Evolutionary conservation across 2,797 vertebrate species (phyloP), one percentile per base, ranked within the genome.

Genomic region (Graptemys geographica): DNA sequence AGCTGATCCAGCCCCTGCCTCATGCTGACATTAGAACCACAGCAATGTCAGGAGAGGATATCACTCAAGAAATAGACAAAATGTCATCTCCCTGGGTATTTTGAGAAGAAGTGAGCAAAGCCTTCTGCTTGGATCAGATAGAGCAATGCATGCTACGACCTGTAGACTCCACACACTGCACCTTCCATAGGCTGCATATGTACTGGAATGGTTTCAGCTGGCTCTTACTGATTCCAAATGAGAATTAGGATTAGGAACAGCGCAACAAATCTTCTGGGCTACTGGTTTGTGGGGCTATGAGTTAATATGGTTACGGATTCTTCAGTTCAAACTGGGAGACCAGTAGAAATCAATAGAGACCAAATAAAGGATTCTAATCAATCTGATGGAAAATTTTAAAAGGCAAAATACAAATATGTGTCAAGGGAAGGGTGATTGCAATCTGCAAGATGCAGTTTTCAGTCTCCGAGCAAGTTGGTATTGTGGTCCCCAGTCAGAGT

Each of bases 21-120:
- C 59, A 65, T 33, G 28, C 31, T 65, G 33, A 33, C 59, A 31
- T n/a, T 65, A 31, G 15, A 79, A 79, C 5, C 25, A 74, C 57
- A 82, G 37, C 52, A 7, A 21, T 79, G 11, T n/a, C 74, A 93
- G n/a, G 23, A 86, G 80, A 93, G 87, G 69, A 33, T 41, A 78
- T 4, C 3, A 0, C 33, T 62, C 5, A 57, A 83, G 72, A 90
- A 88, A 74, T 37, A 33, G 62, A 56, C 79, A 93, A 81, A 79
- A n/a, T 91, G 86, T 55, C 47, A 76, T 51, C 91, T 91, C n/a
- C 47, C 84, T 89, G 79, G 91, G 80, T 82, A 65, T 21, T 84
- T 82, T 90, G 93, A 94, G 90, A 92, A 90, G 25, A 92, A 90
- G 25, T 65, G 86, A 94, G 90, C 92, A 95, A 97, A 96, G 91